A percentile compares a stretch with the other conserved stretches of the same genome.
Conservation (phyloP, 2,888 invertebrate genomes). For the Drosophila subquinaria region DNA sequence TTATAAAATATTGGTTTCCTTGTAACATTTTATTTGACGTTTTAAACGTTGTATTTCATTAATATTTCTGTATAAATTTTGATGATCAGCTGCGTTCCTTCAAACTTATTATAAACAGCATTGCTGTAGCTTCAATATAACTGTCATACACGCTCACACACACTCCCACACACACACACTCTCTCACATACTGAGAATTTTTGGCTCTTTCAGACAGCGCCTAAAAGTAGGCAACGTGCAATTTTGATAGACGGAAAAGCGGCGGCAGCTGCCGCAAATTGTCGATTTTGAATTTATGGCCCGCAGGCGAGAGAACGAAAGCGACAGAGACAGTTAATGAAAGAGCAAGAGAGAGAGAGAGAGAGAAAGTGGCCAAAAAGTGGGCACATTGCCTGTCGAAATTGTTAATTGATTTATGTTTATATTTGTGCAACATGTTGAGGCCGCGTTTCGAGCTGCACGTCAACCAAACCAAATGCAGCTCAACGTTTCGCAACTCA, state of each 20-base stretch:
- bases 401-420: conserved; percentile 81
- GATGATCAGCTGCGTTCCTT: neutral
- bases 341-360: neutral
- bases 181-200: neutral
- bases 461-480: conserved; percentile 15
- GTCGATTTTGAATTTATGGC: conserved; percentile 63
- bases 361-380: neutral
- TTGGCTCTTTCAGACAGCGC: conserved; percentile 36
- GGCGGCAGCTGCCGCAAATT: conserved; percentile 56
- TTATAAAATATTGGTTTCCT: no score
- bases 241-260: conserved; percentile 34
- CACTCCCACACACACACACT: neutral
- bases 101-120: neutral
- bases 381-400: conserved; percentile 37
- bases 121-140: neutral
- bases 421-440: conserved; percentile 81
- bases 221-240: conserved; percentile 65
- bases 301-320: conserved; percentile 54
- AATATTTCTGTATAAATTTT: neutral
- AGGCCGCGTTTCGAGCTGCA: conserved; percentile 38
- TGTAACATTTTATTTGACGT: neutral
- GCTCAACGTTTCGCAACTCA: conserved; percentile 3
- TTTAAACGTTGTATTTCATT: neutral
- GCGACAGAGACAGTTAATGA: neutral
- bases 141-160: neutral